phyloP scores from a whole-genome alignment of 1,140 invertebrate genomes.

The Brachionus asplanchnoidis region DNA sequence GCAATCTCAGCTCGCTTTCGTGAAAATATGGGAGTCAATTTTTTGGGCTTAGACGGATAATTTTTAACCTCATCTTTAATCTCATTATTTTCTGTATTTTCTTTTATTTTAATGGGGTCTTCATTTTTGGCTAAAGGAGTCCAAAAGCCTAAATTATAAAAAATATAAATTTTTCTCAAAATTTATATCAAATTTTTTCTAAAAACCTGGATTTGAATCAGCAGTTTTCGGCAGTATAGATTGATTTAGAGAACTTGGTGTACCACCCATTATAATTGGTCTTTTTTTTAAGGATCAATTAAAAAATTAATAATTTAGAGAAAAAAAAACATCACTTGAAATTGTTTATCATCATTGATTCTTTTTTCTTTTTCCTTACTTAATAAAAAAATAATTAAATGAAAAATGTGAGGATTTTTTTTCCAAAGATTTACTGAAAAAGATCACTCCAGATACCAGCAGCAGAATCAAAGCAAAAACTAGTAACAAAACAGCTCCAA shows the following conservation, averaged over 20 bases:
- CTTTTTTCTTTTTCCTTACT: conserved; percentile 36
- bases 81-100: not conserved
- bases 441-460: not conserved
- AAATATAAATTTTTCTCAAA: not conserved
- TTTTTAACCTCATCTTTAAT: not conserved
- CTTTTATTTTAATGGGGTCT: not conserved
- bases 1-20: not conserved
- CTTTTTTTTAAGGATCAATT: not conserved
- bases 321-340: conserved; percentile 10
- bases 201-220: not conserved
- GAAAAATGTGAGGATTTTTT: not conserved
- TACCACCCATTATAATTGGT: not conserved
- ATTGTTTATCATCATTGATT: conserved; percentile 16
- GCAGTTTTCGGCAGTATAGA: not conserved
- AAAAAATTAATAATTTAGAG: not conserved
- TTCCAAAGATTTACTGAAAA: not conserved
- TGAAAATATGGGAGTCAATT: conserved; percentile 21
- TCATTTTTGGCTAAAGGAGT: not conserved
- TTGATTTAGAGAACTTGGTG: not conserved
- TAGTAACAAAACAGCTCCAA: conserved; percentile 25
- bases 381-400: not conserved
- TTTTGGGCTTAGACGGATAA: not conserved
- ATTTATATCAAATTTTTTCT: too few relatives aligned
- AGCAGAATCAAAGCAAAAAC: conserved; percentile 18
- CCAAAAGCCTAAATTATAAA: not conserved